These are phyloP conservation scores for Scaptomyza flava DNA, from an alignment of 2,888 invertebrate genomes.

Conservation along the genomic window DNA sequence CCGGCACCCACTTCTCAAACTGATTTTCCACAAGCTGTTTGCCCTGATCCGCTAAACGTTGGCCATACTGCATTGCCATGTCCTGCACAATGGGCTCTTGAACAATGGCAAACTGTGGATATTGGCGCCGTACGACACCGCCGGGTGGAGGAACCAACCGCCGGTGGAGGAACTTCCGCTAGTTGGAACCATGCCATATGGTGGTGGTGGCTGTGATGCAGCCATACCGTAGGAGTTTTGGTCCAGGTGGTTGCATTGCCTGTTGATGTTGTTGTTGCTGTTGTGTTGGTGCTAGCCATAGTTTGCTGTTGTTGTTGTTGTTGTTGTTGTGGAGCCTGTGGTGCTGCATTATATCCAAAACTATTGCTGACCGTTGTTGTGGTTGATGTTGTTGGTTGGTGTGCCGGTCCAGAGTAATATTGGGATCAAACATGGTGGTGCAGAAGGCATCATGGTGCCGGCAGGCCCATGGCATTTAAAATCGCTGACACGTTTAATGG, in stretches of 20 bases:
- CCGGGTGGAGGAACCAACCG: constrained; percentile 12
- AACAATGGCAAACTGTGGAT: constrained; percentile 83
- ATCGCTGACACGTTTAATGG: constrained; percentile 88
- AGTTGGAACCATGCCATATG: constrained; percentile 26
- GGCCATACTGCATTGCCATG: constrained; percentile 97
- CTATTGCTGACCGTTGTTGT: constrained; percentile 28
- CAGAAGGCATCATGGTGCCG: constrained; percentile 75
- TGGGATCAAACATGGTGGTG: constrained; percentile 71
- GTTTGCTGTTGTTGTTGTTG: constrained; percentile 50
- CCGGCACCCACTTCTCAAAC: constrained; percentile 94
- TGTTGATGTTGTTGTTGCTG: constrained; percentile 20
- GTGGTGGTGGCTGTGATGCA: constrained; percentile 29
- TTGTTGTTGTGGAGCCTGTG: constrained; percentile 43
- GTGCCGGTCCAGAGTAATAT: constrained; percentile 64
- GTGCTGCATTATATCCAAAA: constrained; percentile 54
- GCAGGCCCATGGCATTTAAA: constrained; percentile 88
- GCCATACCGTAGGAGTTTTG: constrained; percentile 52
- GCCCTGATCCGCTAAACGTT: constrained; percentile 92
- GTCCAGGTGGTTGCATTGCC: constrained; percentile 43
- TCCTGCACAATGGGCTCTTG: constrained; percentile 86
- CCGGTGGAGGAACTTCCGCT: neutral
- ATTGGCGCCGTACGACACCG: constrained; percentile 44
- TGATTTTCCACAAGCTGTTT: constrained; percentile 90
- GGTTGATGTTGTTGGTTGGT: constrained; percentile 29
- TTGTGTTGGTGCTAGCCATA: constrained; percentile 61